Evolutionary conservation across 2,888 invertebrate species (phyloP), one percentile per base, ranked within the genome.

Genomic region (Ceraclea dissimilis): DNA sequence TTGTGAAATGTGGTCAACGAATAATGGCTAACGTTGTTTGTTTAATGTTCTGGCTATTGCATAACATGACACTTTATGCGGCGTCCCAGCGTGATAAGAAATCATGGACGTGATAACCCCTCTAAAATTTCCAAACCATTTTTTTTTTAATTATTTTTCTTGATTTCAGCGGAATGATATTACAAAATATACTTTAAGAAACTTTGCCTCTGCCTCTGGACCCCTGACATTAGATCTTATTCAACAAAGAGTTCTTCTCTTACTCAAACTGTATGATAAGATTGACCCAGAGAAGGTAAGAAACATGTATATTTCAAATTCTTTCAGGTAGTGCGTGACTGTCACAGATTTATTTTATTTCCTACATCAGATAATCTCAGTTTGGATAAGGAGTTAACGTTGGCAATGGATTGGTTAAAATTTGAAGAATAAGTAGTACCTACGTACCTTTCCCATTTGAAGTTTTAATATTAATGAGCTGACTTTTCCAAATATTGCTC

Each of bases 231-330:
- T 93, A 72, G 87, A 90, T 68, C 81, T 90, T 68, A 89, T 96
- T 73, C 76, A 82, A 70, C 88, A 92, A 71, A 84, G 99, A 71
- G 94, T 98, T 64, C 78, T 96, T 67, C 87, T 99, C 75, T 93
- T 97, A 64, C 86, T 99, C 68, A 90, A 91, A 79, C 86, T 98
- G 66, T 99, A 93, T 81, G 99, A 99, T 82, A 99, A 99, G 86
- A 81, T 98, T 77, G 84, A 90, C 70, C 86, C 92, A 65, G 81
- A 84, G 67, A 93, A 96, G 93, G 96, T 97, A 56, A 48, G 13
- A 19, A 46, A 13, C 21, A 19, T 34, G 48, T n/a, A 54, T 54
- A 34, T 54, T 39, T 5, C 19, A 48, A 8, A 31, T 8, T 31
- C 6, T 8, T 8, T 46, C 31, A 50, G 31, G 50, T 33, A 33